Conservation (phyloP, 2,113 vertebrate species). For the Holacanthus passer region DNA sequence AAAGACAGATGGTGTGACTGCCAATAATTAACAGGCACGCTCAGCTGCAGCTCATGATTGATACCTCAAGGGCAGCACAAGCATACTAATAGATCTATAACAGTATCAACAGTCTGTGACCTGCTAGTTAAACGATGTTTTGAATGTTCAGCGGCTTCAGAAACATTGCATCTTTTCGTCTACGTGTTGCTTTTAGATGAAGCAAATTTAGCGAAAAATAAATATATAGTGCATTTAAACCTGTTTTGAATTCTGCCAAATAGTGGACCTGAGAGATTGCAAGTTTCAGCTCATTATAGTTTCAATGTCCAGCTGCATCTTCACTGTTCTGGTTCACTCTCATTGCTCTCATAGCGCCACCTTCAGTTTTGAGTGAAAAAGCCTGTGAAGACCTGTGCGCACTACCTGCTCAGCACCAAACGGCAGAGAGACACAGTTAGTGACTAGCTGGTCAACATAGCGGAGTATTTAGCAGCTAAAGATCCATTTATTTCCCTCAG, state of each 20-base stretch:
- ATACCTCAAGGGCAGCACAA: slow-evolving; percentile 28
- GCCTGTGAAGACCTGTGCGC: not conserved
- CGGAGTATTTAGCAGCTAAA: not conserved
- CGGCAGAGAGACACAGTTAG: not conserved
- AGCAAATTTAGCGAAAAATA: not conserved
- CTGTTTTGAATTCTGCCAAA: not conserved
- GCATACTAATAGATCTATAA: slow-evolving; percentile 33
- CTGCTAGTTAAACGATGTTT: slow-evolving; percentile 20
- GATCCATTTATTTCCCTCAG: not conserved
- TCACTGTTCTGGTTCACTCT: not conserved
- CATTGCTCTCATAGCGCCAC: not conserved
- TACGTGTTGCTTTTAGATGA: not conserved
- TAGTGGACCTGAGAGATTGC: too few species aligned
- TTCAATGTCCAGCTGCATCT: not conserved
- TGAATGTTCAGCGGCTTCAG: not conserved
- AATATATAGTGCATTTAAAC: not conserved
- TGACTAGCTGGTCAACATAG: too few species aligned
- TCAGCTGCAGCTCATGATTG: slow-evolving; percentile 15
- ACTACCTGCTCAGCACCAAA: not conserved
- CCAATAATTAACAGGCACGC: slow-evolving; percentile 26
- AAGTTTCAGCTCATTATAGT: not conserved
- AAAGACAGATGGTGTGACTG: slow-evolving; percentile 31
- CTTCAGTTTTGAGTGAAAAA: not conserved
- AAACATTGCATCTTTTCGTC: slow-evolving; percentile 1
- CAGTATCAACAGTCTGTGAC: slow-evolving; percentile 27